Conservation (phyloP, 2,888 invertebrate genomes). For the Podabrus alpinus region DNA sequence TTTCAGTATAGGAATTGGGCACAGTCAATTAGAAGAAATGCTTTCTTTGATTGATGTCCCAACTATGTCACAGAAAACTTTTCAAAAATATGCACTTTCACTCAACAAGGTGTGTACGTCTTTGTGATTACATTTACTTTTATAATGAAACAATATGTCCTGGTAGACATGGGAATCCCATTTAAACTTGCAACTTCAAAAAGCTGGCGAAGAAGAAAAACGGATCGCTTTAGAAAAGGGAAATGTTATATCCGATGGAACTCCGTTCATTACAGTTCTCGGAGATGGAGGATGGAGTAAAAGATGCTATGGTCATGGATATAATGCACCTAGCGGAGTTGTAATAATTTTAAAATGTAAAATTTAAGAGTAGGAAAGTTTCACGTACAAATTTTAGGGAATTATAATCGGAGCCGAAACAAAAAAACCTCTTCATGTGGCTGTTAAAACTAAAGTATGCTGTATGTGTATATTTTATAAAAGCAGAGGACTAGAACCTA, state of each 20-base stretch:
- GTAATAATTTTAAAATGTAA: neutral
- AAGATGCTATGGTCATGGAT: neutral
- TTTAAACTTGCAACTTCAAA: neutral
- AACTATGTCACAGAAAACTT: constrained; percentile 1
- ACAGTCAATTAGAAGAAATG: neutral
- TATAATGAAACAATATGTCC: neutral
- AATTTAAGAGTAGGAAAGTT: neutral
- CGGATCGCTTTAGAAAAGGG: neutral
- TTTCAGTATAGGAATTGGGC: neutral
- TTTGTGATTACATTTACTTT: neutral
- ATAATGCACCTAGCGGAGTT: neutral
- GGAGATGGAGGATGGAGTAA: neutral
- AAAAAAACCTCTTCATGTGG: neutral
- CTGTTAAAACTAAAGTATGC: neutral
- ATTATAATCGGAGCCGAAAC: neutral
- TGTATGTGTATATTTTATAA: neutral
- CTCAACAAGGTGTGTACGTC: neutral
- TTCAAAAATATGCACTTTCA: neutral
- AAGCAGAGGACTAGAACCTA: neutral
- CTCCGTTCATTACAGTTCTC: neutral
- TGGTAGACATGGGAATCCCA: neutral
- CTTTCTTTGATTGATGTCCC: neutral
- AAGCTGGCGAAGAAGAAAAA: constrained; percentile 2
- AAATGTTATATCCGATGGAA: neutral
- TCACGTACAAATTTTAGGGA: neutral